Conservation (phyloP, 2,113 vertebrate genomes). For the Odocoileus hemionus region DNA sequence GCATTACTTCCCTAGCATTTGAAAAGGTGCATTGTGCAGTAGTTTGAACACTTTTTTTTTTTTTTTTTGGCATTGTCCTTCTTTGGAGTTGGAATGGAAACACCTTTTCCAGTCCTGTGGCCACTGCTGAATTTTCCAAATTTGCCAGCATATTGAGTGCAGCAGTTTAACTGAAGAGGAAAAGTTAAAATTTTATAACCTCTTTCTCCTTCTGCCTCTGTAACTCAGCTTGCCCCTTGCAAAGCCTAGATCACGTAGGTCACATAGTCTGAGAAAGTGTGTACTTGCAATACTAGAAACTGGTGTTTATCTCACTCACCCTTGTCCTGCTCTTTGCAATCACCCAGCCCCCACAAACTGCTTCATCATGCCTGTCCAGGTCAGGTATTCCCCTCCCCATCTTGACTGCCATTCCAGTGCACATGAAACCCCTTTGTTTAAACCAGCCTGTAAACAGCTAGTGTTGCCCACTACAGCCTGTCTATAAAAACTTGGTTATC, state of each 20-base stretch:
- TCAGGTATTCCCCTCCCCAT: background rate
- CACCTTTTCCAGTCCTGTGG: background rate
- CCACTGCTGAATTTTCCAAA: background rate
- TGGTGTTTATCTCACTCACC: background rate
- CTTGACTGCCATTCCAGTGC: accelerated
- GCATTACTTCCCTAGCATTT: background rate
- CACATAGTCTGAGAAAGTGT: background rate
- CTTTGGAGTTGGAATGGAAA: background rate
- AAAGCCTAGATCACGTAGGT: background rate
- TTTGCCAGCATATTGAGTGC: background rate
- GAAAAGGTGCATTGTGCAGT: background rate
- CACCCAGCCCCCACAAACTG: background rate
- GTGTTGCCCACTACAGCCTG: background rate
- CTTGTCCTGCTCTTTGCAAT: background rate
- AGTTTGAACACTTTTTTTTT: background rate
- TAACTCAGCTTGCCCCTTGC: background rate
- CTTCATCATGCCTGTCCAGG: background rate
- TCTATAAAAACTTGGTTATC: background rate
- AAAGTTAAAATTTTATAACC: background rate
- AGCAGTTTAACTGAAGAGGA: background rate
- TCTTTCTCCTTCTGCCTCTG: background rate
- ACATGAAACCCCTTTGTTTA: background rate
- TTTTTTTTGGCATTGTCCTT: background rate
- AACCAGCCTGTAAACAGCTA: background rate
- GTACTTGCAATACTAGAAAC: background rate